Conservation (phyloP, 2,113 vertebrate species). For the Vidua chalybeata region DNA sequence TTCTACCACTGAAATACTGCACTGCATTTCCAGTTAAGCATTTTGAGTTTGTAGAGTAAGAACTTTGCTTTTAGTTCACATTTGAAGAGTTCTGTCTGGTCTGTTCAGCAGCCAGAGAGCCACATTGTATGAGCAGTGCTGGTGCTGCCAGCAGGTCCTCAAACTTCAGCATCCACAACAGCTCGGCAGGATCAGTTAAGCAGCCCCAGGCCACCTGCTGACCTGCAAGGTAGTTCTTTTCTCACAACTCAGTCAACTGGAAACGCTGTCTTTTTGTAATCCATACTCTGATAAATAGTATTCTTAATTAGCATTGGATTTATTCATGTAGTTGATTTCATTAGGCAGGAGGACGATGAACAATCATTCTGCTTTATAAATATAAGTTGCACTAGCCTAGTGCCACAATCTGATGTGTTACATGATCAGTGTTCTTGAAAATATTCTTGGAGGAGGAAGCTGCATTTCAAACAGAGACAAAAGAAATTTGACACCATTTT, state of each 20-base stretch:
- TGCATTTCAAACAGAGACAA: neutral
- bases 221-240: conserved; percentile 1
- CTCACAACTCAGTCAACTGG: neutral
- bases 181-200: neutral
- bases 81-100: neutral
- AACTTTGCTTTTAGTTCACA: neutral
- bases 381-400: neutral
- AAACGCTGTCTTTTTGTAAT: conserved; percentile 46
- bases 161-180: neutral
- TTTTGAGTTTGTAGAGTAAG: neutral
- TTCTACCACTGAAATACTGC: neutral
- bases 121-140: neutral
- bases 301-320: conserved; percentile 27
- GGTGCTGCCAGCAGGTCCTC: neutral
- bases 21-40: neutral
- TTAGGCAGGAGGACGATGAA: neutral
- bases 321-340: conserved; percentile 42
- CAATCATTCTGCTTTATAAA: neutral
- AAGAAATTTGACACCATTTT: conserved; percentile 23
- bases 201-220: neutral
- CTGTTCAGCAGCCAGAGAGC: neutral
- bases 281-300: conserved; percentile 11
- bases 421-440: neutral
- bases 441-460: neutral
- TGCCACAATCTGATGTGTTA: neutral